Evolutionary conservation across 2,888 invertebrate species (phyloP), one percentile per base, ranked within the genome.

Genomic region (Dorcus parallelipipedus): DNA sequence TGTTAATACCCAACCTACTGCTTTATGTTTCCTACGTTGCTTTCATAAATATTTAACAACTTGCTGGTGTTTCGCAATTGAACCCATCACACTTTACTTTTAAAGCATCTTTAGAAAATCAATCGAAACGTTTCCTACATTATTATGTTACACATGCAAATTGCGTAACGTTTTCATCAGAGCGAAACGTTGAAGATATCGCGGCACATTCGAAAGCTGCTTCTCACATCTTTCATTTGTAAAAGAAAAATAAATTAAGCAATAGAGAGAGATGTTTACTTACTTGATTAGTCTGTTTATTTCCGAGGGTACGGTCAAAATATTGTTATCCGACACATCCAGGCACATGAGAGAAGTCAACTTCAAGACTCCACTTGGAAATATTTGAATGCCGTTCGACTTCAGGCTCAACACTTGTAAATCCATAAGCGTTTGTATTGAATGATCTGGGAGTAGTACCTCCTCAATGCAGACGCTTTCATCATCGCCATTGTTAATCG

Each of bases 261-360:
- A 1, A 48, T 50, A 48, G 43, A 3, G 3, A 20, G 20, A 20
- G 20, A 20, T 20, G 3, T 50, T 52, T 61, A 80, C 84, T 81
- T 75, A 86, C 86, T 81, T 80, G 72, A 78, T 71, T 60, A 85
- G 75, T 61, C 78, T 82, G 68, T 79, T 81, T 70, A 90, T 86
- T 73, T 86, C 87, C 48, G 81, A 77, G 0, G 89, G 88, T 57
- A 90, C 75, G 60, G 83, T 82, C 54, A 82, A 76, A 64, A 90
- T 82, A 65, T 82, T 81, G 73, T 90, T 90, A 70, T 87, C 84
- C 49, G 88, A 86, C 63, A 90, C 77, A 73, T 90, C 88, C 56
- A 90, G 81, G 58, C 83, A 83, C 41, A 84, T 84, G 61, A 90
- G 77, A 2, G 83, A 80, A n/a, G 78, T 78, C 59, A 89, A 77